Conservation (phyloP, 2,888 invertebrate species). For the Tenodera sinensis region DNA sequence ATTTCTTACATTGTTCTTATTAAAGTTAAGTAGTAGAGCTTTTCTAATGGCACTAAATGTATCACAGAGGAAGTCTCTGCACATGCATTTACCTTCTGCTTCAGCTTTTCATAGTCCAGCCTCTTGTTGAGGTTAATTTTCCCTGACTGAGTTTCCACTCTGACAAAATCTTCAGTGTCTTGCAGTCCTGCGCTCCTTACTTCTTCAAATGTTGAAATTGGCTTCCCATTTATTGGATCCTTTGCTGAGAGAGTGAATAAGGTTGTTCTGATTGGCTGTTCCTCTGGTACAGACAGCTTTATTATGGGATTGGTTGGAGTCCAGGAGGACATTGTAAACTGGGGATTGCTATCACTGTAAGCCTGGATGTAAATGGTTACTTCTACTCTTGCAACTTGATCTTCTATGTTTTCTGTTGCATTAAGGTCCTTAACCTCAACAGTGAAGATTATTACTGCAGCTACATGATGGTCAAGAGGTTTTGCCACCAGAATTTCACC, state of each 20-base stretch:
- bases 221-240: slow-evolving; percentile 63
- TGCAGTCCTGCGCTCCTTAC: slow-evolving; percentile 49
- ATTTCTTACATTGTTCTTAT: too few species aligned
- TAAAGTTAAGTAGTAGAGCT: too few species aligned
- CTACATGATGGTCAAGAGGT: slow-evolving; percentile 66
- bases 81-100: slow-evolving; percentile 16
- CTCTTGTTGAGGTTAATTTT: slow-evolving; percentile 69
- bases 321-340: slow-evolving; percentile 71
- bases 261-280: slow-evolving; percentile 70
- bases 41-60: too few species aligned
- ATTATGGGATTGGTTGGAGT: slow-evolving; percentile 65
- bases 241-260: slow-evolving; percentile 65
- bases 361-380: slow-evolving; percentile 76
- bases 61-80: too few species aligned
- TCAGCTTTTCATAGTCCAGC: slow-evolving; percentile 72
- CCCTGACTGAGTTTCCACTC: slow-evolving; percentile 54
- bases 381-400: slow-evolving; percentile 63
- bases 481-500: slow-evolving; percentile 68
- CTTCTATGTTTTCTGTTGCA: slow-evolving; percentile 52
- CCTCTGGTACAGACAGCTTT: slow-evolving; percentile 66
- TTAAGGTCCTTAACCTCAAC: slow-evolving; percentile 67
- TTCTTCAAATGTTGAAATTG: slow-evolving; percentile 53
- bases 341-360: slow-evolving; percentile 70
- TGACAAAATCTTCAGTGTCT: slow-evolving; percentile 53
- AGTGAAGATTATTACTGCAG: slow-evolving; percentile 70